Conservation (phyloP, 2,888 invertebrate genomes). For the Sericinus montela region DNA sequence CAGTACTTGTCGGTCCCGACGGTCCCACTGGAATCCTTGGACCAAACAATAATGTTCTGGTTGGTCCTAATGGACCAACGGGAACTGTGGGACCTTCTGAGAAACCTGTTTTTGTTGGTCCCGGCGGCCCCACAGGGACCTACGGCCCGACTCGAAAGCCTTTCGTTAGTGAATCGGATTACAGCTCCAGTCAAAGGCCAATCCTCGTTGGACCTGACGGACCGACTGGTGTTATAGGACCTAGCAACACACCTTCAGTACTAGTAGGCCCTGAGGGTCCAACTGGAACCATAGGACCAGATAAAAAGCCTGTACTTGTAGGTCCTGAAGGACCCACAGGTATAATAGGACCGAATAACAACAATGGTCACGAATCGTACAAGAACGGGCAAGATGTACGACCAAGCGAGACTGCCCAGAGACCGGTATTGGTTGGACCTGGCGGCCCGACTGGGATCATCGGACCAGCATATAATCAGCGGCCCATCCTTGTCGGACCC, state of each 20-base stretch:
- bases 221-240: constrained; percentile 33
- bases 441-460: constrained; percentile 72
- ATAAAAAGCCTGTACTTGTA: constrained; percentile 38
- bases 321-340: constrained; percentile 61
- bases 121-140: constrained; percentile 53
- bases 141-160: constrained; percentile 7
- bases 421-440: constrained; percentile 55
- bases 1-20: constrained; percentile 36
- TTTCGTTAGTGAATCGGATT: constrained; percentile 8
- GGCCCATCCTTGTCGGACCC: constrained; percentile 48
- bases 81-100: neutral
- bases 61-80: neutral
- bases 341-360: constrained; percentile 24
- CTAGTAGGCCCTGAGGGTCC: constrained; percentile 73
- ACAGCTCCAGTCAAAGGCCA: constrained; percentile 20
- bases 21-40: constrained; percentile 46
- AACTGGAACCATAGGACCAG: constrained; percentile 57
- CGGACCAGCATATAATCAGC: constrained; percentile 33
- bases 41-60: neutral
- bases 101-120: neutral
- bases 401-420: constrained; percentile 30
- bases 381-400: constrained; percentile 17
- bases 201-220: constrained; percentile 62
- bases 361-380: constrained; percentile 24
- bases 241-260: constrained; percentile 26